Evolutionary conservation across 2,888 invertebrate genomes (phyloP).

Genomic region (Cyaniris semiargus): DNA sequence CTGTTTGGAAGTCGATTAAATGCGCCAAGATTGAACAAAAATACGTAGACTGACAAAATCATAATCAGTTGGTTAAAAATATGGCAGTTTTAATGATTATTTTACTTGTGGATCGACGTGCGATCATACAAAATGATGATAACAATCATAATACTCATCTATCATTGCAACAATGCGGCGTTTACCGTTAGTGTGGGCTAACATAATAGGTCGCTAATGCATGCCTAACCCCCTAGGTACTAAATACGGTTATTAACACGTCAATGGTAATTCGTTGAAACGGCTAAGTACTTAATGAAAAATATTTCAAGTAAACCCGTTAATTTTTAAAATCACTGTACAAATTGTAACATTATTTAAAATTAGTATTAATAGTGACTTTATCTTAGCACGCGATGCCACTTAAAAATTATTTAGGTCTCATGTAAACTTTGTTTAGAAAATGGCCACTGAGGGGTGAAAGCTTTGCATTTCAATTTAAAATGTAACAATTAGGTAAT

Average conservation of each 20-base stretch:
- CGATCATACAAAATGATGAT: constrained; percentile 8
- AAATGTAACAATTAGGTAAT: neutral
- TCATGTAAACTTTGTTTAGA: neutral
- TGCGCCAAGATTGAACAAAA: too few species aligned
- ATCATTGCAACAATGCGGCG: constrained; percentile 4
- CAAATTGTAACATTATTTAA: constrained; percentile 20
- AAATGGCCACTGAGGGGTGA: constrained; percentile 10
- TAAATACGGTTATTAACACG: constrained; percentile 5
- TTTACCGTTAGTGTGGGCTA: neutral
- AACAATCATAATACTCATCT: neutral
- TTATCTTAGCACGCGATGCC: constrained; percentile 18
- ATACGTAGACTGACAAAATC: too few species aligned
- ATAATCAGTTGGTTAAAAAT: too few species aligned
- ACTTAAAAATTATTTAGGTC: constrained; percentile 19
- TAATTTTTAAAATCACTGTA: constrained; percentile 6
- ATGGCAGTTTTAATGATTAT: too few species aligned
- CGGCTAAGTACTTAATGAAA: constrained; percentile 5
- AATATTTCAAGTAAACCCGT: neutral
- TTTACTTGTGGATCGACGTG: neutral
- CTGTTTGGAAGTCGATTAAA: too few species aligned
- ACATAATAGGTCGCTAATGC: constrained; percentile 1
- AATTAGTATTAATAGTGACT: constrained; percentile 24
- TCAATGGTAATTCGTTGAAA: constrained; percentile 9
- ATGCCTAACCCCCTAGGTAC: neutral
- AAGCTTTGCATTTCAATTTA: constrained; percentile 51